Conservation (phyloP, 2,797 vertebrate genomes). For the Otolemur crassicaudatus region DNA sequence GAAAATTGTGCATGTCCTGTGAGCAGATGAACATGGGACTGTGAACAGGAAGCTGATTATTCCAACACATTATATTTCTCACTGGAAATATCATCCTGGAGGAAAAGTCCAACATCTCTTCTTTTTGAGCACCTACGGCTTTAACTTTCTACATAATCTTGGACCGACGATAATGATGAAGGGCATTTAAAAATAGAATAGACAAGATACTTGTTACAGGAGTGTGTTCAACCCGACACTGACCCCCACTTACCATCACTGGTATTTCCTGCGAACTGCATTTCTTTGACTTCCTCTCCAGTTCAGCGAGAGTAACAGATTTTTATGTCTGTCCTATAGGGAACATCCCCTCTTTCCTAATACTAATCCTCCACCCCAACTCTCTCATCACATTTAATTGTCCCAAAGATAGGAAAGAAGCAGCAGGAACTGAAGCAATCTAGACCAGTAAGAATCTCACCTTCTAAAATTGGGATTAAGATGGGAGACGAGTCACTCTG, state of each 20-base stretch:
- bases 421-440: neutral
- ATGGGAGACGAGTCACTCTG: neutral
- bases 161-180: slow-evolving; percentile 43
- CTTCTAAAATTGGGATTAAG: neutral
- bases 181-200: slow-evolving; percentile 34
- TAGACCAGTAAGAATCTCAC: neutral
- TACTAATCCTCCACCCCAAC: neutral
- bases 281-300: neutral
- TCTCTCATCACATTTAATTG: neutral
- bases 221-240: neutral
- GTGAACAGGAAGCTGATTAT: slow-evolving; percentile 84
- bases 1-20: slow-evolving; percentile 82
- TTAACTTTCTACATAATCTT: slow-evolving; percentile 67
- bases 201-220: neutral
- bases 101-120: slow-evolving; percentile 80
- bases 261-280: neutral
- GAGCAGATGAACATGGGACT: slow-evolving; percentile 84
- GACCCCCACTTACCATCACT: neutral
- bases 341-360: neutral
- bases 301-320: neutral
- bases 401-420: neutral
- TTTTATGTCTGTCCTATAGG: neutral
- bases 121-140: slow-evolving; percentile 75
- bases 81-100: slow-evolving; percentile 83
- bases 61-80: slow-evolving; percentile 83